Evolutionary conservation across 2,888 invertebrate genomes (phyloP), one percentile per base, ranked within the genome.

Genomic region (Macrophya annulata): DNA sequence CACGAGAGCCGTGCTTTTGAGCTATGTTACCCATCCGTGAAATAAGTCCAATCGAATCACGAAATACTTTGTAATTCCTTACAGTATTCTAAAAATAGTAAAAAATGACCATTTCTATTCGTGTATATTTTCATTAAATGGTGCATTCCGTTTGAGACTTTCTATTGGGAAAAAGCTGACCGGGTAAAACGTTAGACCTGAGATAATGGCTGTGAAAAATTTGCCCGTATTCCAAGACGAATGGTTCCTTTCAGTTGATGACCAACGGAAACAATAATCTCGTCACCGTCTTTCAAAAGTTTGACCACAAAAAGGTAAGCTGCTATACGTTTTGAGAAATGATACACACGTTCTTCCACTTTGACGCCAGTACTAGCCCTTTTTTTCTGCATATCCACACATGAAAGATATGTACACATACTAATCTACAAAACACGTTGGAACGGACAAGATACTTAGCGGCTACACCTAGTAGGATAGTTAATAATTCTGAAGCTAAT

Each of bases 271-370:
- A 62, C 31, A 31, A 37, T 31, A 77, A 77, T 31, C 31, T 37
- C 77, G 77, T 51, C 48, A 40, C 10, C 17, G 68, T 37, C 51
- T 68, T 68, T 83, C 31, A 83, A 68, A 31, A 45, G 65, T 83
- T 83, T 83, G 71, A 48, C 65, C 48, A 71, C 48, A 37, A 48
- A 31, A 48, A 83, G 55, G 65, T 31, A 9, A 68, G 68, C 83
- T 83, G 83, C 71, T 68, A 55, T 55, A 83, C 31, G n/a, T 83
- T 83, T 83, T 83, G 71, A 83, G 68, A 68, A 83, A 83, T 83
- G 83, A 62, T 83, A 51, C 68, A 83, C 45, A 45, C 68, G 40
- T 48, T 71, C 4, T 48, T 68, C 21, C 25, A 68, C 83, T 37
- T 51, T 37, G 12, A 43, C 4, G 62, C 62, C 62, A 62, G 15